Conservation (phyloP, 2,113 vertebrate species). For the Chaetura pelagica region DNA sequence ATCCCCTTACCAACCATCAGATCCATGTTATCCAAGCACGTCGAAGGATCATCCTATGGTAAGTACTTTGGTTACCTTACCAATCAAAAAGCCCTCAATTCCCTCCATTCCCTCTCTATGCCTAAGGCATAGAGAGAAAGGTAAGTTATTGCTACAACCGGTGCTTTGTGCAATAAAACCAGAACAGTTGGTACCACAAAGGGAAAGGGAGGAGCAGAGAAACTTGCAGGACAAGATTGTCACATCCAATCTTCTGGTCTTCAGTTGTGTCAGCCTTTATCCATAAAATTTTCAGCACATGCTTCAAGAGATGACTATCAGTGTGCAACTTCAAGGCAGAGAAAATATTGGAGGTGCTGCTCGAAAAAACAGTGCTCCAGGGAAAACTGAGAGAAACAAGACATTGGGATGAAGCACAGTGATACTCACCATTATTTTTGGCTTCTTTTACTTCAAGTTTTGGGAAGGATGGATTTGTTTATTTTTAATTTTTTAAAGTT, state of each 20-base stretch:
- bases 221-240: constrained; percentile 5
- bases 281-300: not conserved
- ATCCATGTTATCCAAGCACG: constrained; percentile 90
- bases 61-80: constrained; percentile 55
- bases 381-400: not conserved
- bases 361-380: not conserved
- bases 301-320: not conserved
- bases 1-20: constrained; percentile 93
- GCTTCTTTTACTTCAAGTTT: not conserved
- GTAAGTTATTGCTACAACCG: not conserved
- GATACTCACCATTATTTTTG: not conserved
- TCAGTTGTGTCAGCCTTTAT: not conserved
- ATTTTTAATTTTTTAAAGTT: not conserved
- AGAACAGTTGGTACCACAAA: not conserved
- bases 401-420: not conserved
- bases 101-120: not conserved
- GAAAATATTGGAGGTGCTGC: not conserved
- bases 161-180: not conserved
- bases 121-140: not conserved
- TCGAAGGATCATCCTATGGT: constrained; percentile 87
- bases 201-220: constrained; percentile 11
- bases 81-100: not conserved
- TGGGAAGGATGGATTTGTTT: not conserved
- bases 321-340: not conserved
- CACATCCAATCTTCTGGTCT: not conserved